Evolutionary conservation across 1,140 invertebrate species (phyloP), one percentile per base, ranked within the genome.

Genomic region (Bombus terrestris): DNA sequence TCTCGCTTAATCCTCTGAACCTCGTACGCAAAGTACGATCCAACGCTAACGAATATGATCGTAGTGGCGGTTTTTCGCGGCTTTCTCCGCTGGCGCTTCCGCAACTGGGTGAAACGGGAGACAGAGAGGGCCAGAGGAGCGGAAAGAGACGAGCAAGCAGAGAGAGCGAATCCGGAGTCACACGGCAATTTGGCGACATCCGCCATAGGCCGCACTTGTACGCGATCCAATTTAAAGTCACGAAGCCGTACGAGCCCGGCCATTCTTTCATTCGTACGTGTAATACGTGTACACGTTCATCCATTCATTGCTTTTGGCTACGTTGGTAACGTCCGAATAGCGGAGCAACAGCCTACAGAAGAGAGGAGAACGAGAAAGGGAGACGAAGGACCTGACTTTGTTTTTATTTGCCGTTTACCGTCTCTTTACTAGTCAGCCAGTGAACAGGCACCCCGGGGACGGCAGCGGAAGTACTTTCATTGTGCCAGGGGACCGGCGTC

Each of bases 111-210:
- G 32, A 47, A 72, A 71, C 18, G 35, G 28, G 37, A 15, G 73
- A 43, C 64, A 25, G 62, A 77, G 59, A 84, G 35, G 12, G 28
- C 15, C 47, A 62, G 47, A 83, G 72, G 35, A n/a, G 71, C 43
- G 77, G 72, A 88, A 72, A 83, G 68, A 74, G 62, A 68, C 57
- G 9, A 43, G 39, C 43, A 72, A 68, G 85, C 59, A 81, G 86
- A 90, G 89, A 89, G 89, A 91, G 86, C 91, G 92, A 93, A 94
- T 93, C 92, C 91, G 90, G 90, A 92, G 94, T 95, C 95, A 87
- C 95, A 95, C 94, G 94, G 90, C 87, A 95, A 95, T 95, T 95
- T 93, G 91, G 91, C 91, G 92, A 94, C 94, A 95, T 95, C 94
- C 94, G 94, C 92, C 93, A 93, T 93, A 92, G 92, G 92, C 86